Base-by-base conservation (phyloP, 2,888 invertebrate species). In the Anthophora plumipes region DNA sequence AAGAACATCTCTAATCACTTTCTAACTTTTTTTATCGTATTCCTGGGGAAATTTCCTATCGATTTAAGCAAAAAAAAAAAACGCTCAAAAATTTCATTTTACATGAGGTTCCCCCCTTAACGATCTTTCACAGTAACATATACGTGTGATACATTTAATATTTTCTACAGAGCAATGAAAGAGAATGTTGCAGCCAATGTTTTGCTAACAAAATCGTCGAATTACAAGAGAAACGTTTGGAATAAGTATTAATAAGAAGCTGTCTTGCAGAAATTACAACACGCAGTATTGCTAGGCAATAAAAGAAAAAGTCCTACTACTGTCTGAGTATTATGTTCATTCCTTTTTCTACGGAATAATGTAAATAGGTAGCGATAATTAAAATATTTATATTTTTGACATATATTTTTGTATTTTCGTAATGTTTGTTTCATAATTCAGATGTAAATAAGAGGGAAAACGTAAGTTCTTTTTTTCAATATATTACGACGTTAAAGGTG, bases 101-200 rank as follows among this genome's bases (percentile, higher is more conserved):
- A n/a, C n/a, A n/a, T n/a, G n/a, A n/a, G n/a, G n/a, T n/a, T n/a
- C n/a, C n/a, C n/a, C n/a, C n/a, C n/a, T n/a, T n/a, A n/a, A n/a
- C n/a, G 55, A 14, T 37, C 37, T 31, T n/a, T 52, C 11, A 20
- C 39, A 52, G 11, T 57, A 25, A 12, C 31, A 39, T 54, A 43
- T 54, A 72, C 9, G 20, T 48, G 7, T 69, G 55, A 41, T 54
- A 37, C 25, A 11, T 54, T 85, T 75, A 48, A 74, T 67, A 22
- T 70, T 54, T 80, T 68, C 60, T 78, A 61, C 84, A 89, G 89
- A 82, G 78, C 85, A 73, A 85, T 83, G 83, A 88, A 89, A 80
- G 86, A 88, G 80, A 90, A 85, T 70, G 63, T 88, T 71, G 83
- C 88, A 66, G 76, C 69, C 54, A 86, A 85, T 75, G 57, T 77